Conservation (phyloP, 2,113 vertebrate genomes). For the Phasianus colchicus region DNA sequence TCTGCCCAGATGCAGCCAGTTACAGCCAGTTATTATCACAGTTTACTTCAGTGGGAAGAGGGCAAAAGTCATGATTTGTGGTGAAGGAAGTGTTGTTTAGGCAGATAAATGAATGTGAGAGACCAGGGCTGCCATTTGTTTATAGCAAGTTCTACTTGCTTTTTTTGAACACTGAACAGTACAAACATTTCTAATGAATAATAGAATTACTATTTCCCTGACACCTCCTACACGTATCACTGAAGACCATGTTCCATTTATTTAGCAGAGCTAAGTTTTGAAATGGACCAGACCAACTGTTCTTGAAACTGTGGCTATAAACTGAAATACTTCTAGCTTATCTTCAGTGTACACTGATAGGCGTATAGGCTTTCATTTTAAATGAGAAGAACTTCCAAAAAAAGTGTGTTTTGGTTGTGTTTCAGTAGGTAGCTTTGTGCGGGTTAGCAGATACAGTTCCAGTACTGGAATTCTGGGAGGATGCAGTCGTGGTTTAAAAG, state of each 20-base stretch:
- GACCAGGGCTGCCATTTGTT: constrained; percentile 13
- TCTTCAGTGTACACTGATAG: background rate
- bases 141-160: constrained; percentile 22
- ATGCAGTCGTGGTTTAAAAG: background rate
- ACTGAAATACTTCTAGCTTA: background rate
- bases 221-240: background rate
- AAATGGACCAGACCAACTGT: background rate
- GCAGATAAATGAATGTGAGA: constrained; percentile 56
- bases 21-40: background rate
- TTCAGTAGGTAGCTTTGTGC: background rate
- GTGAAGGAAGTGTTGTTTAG: constrained; percentile 58
- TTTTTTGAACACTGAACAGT: constrained; percentile 18
- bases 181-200: background rate
- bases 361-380: background rate
- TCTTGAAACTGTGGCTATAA: background rate
- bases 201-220: background rate
- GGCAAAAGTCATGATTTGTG: background rate
- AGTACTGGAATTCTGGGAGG: background rate
- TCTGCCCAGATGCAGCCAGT: background rate
- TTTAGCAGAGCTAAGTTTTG: background rate
- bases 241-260: background rate
- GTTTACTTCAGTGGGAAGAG: constrained; percentile 48
- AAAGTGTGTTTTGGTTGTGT: background rate
- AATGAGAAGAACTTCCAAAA: background rate
- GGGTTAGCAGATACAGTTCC: background rate